Percentiles rank a stretch among this genome's conserved stretches.
Evolutionary conservation across 92 coral and sea anemone genomes (phyloP).

Genomic region (Zoanthus solanderi): DNA sequence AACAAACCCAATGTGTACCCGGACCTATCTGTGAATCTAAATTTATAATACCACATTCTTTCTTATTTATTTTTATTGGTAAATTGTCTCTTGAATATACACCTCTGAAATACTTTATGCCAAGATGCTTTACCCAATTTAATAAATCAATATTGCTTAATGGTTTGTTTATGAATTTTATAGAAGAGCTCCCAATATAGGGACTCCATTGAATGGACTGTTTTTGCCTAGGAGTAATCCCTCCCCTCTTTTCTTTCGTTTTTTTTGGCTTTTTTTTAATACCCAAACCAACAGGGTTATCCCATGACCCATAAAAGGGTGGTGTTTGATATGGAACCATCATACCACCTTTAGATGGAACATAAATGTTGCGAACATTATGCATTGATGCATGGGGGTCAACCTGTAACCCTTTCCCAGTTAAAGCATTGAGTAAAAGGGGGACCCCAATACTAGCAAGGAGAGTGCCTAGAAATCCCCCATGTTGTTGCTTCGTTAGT

Average conservation of each 20-base stretch:
- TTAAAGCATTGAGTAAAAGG: not conserved
- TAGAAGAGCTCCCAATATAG: too few species aligned
- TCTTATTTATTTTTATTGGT: too few species aligned
- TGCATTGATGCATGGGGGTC: not conserved
- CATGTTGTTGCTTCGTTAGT: not conserved
- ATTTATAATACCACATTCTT: too few species aligned
- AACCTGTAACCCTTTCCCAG: constrained; percentile 1
- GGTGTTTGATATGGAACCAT: not conserved
- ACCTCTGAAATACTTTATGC: too few species aligned
- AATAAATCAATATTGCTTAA: too few species aligned
- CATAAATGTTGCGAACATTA: not conserved
- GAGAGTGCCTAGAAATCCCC: not conserved
- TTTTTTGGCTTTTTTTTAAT: not conserved
- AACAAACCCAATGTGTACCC: too few species aligned
- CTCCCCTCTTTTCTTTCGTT: not conserved
- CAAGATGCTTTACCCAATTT: too few species aligned
- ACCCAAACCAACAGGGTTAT: not conserved
- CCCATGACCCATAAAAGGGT: not conserved
- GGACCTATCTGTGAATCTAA: too few species aligned
- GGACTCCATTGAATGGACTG: too few species aligned
- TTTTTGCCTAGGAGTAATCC: too few species aligned
- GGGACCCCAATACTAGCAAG: not conserved
- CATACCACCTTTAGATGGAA: not conserved
- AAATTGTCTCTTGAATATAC: too few species aligned
- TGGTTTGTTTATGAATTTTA: too few species aligned